Evolutionary conservation across 2,888 invertebrate species (phyloP), one percentile per base, ranked within the genome.

Genomic region (Plebejus argus): DNA sequence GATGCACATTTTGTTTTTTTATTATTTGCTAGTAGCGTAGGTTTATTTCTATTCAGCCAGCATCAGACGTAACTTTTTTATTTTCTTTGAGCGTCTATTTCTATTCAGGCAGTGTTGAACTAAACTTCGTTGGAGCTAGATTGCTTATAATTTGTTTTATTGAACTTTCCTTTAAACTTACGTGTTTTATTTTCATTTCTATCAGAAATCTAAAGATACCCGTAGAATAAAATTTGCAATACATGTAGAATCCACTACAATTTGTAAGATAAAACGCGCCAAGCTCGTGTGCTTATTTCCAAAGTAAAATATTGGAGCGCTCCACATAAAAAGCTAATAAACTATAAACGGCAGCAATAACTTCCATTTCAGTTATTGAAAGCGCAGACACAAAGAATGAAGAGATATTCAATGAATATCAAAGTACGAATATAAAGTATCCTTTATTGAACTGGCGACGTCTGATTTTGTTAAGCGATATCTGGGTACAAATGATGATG

Each of bases 1-100:
- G 81, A 81, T 79, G 74, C 79, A 80, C 79, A 78, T 81, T 66
- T 66, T 61, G 61, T 23, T 61, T 23, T 28, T 28, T 66, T 66
- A 2, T 18, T 66, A 23, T 28, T 61, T 61, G 66, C 15, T 49
- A 15, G 3, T 3, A 66, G 28, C 66, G 1, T 18, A 33, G 28
- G 28, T 15, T 15, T 28, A 6, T 15, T 66, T 66, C 5, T 66
- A 66, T 15, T 66, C 28, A 6, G 66, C 28, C 33, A 33, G 28
- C 28, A 3, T 5, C 66, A 7, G 18, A 66, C 20, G 5, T 53
- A 53, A 53, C 53, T 53, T 53, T 53, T 53, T 53, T 53, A 53
- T 53, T 53, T 53, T 5, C 18, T 53, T 53, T 18, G 15, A 53
- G 53, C 53, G 53, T 53, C 18, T 53, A 53, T 53, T 53, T 53